phyloP scores from a whole-genome alignment of 1,140 invertebrate species.

The Streblospio benedicti region DNA sequence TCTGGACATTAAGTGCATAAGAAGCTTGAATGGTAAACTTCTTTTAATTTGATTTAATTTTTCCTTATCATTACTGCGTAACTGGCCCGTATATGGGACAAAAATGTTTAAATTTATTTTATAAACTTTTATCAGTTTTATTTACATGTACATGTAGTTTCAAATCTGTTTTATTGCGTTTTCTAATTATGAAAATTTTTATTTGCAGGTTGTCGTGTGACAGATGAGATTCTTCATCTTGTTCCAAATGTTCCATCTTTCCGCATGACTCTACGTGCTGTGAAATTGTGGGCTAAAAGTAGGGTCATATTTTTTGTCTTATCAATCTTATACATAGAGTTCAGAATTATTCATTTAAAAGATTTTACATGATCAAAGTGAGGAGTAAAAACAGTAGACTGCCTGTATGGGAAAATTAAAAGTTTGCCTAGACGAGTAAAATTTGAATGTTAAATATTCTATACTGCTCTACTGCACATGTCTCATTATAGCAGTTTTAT shows the following conservation, averaged over 20 bases:
- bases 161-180: neutral
- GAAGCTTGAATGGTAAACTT: conserved; percentile 75
- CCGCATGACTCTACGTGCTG: conserved; percentile 79
- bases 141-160: neutral
- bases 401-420: too few relatives aligned
- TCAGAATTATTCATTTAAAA: too few relatives aligned
- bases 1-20: conserved; percentile 89
- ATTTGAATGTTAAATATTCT: conserved; percentile 23
- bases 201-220: conserved; percentile 74
- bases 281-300: conserved; percentile 99
- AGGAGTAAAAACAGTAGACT: too few relatives aligned
- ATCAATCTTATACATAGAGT: too few relatives aligned
- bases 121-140: neutral
- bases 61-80: neutral
- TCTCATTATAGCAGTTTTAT: neutral
- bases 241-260: conserved; percentile 95
- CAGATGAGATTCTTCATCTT: conserved; percentile 90
- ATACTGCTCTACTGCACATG: neutral
- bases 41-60: neutral
- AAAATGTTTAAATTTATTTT: neutral
- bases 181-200: neutral
- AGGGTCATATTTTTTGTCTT: too few relatives aligned
- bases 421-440: too few relatives aligned
- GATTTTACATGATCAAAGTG: too few relatives aligned
- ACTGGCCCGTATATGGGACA: neutral